Evolutionary conservation across 2,888 invertebrate genomes (phyloP).

Genomic region (Volucella inflata): DNA sequence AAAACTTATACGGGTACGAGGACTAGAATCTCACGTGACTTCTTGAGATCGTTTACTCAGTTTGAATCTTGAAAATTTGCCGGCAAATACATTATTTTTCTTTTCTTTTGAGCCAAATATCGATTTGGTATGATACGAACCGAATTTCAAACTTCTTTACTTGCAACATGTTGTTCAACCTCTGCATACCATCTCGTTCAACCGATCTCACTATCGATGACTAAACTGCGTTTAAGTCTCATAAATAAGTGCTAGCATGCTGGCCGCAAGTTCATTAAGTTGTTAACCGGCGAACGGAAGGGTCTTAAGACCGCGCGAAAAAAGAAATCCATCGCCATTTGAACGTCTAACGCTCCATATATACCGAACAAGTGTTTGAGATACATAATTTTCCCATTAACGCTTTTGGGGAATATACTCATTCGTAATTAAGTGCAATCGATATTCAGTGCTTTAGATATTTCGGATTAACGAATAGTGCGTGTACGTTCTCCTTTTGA

Average conservation of each 20-base stretch:
- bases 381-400: not conserved
- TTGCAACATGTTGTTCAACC: slow-evolving; percentile 41
- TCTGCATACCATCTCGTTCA: slow-evolving; percentile 47
- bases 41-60: too few species aligned
- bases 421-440: slow-evolving; percentile 36
- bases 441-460: slow-evolving; percentile 32
- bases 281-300: slow-evolving; percentile 57
- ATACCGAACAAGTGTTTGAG: not conserved
- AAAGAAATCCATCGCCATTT: not conserved
- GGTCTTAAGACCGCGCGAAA: slow-evolving; percentile 49
- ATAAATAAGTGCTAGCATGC: slow-evolving; percentile 67
- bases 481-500: slow-evolving; percentile 2
- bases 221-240: slow-evolving; percentile 49
- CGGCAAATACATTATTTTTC: too few species aligned
- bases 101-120: too few species aligned
- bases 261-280: slow-evolving; percentile 50
- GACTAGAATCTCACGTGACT: too few species aligned
- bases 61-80: too few species aligned
- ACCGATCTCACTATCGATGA: slow-evolving; percentile 25
- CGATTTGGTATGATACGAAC: too few species aligned
- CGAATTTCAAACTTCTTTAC: not conserved
- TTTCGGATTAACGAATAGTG: slow-evolving; percentile 1
- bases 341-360: slow-evolving; percentile 2
- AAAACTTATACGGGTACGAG: too few species aligned
- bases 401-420: not conserved